phyloP scores from a whole-genome alignment of 2,888 invertebrate species.

The Leucania comma region DNA sequence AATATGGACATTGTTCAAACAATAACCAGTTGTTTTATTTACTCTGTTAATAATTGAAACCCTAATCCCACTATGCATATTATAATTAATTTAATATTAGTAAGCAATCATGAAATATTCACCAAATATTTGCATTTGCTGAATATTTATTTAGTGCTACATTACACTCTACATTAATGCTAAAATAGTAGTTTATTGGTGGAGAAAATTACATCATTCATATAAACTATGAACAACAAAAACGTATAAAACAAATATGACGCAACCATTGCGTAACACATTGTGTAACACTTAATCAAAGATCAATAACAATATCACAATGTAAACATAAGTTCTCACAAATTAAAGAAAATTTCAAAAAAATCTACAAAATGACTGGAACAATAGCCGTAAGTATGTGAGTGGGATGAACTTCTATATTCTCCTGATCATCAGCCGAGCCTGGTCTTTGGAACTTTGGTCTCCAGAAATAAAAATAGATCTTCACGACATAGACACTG shows the following conservation, averaged over 20 bases:
- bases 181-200: not conserved
- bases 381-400: not conserved
- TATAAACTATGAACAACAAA: not conserved
- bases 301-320: not conserved
- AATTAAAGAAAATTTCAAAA: not conserved
- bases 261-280: not conserved
- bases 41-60: conserved; percentile 51
- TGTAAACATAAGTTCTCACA: not conserved
- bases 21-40: conserved; percentile 91
- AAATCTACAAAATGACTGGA: not conserved
- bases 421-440: not conserved
- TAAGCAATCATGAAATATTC: conserved; percentile 41
- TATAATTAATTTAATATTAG: conserved; percentile 43
- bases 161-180: conserved; percentile 6
- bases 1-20: conserved; percentile 97
- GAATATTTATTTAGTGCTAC: conserved; percentile 16
- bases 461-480: not conserved
- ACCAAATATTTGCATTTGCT: conserved; percentile 32
- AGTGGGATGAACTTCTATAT: not conserved
- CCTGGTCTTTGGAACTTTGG: not conserved
- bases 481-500: not conserved
- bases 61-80: conserved; percentile 43
- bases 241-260: not conserved
- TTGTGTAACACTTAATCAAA: not conserved
- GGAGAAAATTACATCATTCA: not conserved